Conservation (phyloP, 2,113 vertebrate species). For the Aegithalos caudatus region DNA sequence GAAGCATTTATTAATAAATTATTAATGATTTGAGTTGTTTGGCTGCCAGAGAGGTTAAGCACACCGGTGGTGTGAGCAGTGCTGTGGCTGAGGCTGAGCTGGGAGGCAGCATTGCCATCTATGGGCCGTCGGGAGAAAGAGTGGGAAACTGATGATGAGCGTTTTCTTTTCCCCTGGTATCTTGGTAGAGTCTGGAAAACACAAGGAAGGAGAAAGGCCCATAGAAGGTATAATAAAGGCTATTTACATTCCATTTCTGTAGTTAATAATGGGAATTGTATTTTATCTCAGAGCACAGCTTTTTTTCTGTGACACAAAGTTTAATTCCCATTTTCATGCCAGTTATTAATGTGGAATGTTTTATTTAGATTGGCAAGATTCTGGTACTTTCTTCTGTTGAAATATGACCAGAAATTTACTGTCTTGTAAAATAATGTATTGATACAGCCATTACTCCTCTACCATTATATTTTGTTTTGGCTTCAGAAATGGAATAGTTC, state of each 20-base stretch:
- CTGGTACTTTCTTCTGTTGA: not conserved
- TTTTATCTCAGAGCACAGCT: not conserved
- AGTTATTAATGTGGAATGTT: not conserved
- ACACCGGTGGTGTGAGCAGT: not conserved
- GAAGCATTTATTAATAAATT: not conserved
- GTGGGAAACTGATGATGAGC: not conserved
- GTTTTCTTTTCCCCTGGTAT: not conserved
- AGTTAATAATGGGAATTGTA: not conserved
- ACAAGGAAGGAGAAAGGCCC: not conserved
- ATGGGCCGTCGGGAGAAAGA: not conserved
- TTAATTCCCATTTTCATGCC: not conserved
- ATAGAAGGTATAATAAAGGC: not conserved
- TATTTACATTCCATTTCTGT: not conserved
- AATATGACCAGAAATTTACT: not conserved
- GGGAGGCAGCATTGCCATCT: conserved; percentile 63
- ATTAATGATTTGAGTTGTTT: not conserved
- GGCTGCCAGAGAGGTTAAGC: not conserved
- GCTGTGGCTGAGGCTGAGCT: not conserved
- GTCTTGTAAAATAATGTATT: not conserved
- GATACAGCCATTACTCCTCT: not conserved
- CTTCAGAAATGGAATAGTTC: not conserved
- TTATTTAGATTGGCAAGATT: not conserved
- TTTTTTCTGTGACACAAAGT: not conserved
- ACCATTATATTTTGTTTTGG: not conserved
- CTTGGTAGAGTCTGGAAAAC: not conserved